A percentile compares a stretch with the other conserved stretches of the same genome.
Conservation (phyloP, 2,888 invertebrate species). For the Dolomedes plantarius region DNA sequence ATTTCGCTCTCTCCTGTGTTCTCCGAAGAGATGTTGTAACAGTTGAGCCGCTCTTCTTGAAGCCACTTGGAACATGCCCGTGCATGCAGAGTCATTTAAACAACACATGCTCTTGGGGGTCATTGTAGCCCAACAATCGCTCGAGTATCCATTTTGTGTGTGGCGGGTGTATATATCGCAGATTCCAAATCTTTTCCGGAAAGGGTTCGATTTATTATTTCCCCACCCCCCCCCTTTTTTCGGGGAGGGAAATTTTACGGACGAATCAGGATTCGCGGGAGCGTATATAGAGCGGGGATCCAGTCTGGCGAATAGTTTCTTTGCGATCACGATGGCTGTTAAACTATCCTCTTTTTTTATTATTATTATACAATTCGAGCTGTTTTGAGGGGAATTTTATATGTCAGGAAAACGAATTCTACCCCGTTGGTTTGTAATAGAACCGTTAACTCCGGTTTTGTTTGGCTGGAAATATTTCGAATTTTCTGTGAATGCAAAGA, state of each 20-base stretch:
- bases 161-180: not conserved
- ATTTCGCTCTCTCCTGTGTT: conserved; percentile 37
- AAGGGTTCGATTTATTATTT: conserved; percentile 18
- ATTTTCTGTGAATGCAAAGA: too few species aligned
- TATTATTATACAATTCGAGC: too few species aligned
- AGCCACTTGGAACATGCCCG: conserved; percentile 52
- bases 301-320: not conserved
- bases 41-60: conserved; percentile 62
- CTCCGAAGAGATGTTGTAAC: conserved; percentile 56
- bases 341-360: too few species aligned
- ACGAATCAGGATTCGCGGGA: not conserved
- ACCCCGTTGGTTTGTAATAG: too few species aligned
- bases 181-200: conserved; percentile 5
- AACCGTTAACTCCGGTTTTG: too few species aligned
- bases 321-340: too few species aligned
- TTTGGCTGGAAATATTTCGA: too few species aligned
- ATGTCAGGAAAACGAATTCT: too few species aligned
- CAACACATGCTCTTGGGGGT: conserved; percentile 40
- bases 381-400: not conserved
- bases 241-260: not conserved
- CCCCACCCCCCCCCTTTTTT: not conserved
- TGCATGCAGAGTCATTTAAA: conserved; percentile 18
- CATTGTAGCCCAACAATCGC: conserved; percentile 62
- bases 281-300: not conserved
- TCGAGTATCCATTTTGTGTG: conserved; percentile 58